Evolutionary conservation across 2,888 invertebrate species (phyloP).

Genomic region (Lamellibrachia satsuma): DNA sequence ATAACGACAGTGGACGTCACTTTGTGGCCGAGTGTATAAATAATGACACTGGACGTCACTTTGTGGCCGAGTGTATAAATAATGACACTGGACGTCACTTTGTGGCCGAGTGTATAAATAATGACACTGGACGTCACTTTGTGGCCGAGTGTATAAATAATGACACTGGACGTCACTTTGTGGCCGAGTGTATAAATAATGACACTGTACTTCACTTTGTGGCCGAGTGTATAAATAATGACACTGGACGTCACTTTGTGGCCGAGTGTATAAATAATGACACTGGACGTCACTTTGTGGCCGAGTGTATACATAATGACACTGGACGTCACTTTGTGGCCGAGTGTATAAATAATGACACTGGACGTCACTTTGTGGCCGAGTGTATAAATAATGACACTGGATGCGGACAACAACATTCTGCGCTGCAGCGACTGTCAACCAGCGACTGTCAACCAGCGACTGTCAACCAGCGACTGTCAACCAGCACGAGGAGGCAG

Average conservation of each 20-base stretch:
- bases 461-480: neutral
- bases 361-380: too few relatives aligned
- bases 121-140: neutral
- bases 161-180: neutral
- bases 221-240: too few relatives aligned
- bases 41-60: neutral
- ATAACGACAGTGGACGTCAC: neutral
- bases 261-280: neutral
- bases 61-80: too few relatives aligned
- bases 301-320: too few relatives aligned
- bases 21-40: too few relatives aligned
- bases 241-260: neutral
- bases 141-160: too few relatives aligned
- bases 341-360: neutral
- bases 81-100: neutral
- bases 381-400: neutral
- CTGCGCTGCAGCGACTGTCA: neutral
- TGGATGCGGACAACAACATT: neutral
- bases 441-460: neutral
- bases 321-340: neutral
- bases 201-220: neutral
- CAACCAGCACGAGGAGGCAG: neutral
- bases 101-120: neutral
- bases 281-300: too few relatives aligned
- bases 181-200: neutral